These are phyloP conservation scores for Ochlodes sylvanus DNA, from an alignment of 2,888 invertebrate species.

Conservation along the genomic window DNA sequence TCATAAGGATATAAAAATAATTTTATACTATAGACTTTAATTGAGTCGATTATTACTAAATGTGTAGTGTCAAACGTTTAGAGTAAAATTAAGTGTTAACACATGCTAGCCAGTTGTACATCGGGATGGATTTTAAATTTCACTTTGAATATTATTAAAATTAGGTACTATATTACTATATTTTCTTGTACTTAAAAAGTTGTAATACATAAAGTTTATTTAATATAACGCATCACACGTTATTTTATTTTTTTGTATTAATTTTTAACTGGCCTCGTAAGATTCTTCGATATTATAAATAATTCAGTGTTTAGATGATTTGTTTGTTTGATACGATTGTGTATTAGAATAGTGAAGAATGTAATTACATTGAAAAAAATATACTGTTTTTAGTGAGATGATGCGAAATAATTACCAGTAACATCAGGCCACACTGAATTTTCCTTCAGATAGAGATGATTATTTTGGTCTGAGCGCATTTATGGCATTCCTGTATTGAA, in stretches of 20 bases:
- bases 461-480: conserved; percentile 12
- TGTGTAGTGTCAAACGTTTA: conserved; percentile 43
- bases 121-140: too few species aligned
- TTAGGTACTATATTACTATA: neutral
- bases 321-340: neutral
- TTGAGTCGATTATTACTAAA: conserved; percentile 8
- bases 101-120: conserved; percentile 3
- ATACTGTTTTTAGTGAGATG: too few species aligned
- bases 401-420: too few species aligned
- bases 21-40: neutral
- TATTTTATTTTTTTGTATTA: neutral
- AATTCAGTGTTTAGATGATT: neutral
- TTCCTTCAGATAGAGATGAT: neutral
- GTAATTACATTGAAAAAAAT: too few species aligned
- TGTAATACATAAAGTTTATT: neutral
- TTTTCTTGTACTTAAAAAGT: conserved; percentile 3
- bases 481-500: conserved; percentile 23
- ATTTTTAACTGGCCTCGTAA: neutral
- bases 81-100: conserved; percentile 30
- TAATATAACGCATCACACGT: neutral
- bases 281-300: neutral
- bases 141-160: neutral
- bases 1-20: neutral
- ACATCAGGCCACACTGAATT: too few species aligned
- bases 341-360: too few species aligned